Conservation (phyloP, 2,113 vertebrate species). For the Tenrec ecaudatus region DNA sequence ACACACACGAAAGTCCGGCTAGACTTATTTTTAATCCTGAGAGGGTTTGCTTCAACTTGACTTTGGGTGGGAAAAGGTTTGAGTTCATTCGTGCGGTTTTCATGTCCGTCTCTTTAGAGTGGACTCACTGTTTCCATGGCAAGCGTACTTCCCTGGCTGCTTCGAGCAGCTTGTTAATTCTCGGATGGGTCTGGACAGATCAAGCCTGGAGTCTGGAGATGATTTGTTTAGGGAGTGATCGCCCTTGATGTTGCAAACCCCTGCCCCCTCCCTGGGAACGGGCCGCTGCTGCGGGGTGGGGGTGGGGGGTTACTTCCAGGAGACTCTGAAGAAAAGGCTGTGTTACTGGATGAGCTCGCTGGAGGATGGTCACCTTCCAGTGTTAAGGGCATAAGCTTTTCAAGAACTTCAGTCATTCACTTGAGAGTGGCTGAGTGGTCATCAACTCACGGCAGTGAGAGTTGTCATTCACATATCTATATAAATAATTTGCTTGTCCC, state of each 20-base stretch:
- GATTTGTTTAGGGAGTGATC: not conserved
- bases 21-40: not conserved
- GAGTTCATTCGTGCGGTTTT: slow-evolving; percentile 70
- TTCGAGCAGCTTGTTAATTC: slow-evolving; percentile 41
- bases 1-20: not conserved
- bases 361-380: not conserved
- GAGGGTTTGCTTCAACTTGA: slow-evolving; percentile 6
- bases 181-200: slow-evolving; percentile 30
- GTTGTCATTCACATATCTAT: not conserved
- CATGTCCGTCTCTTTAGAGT: slow-evolving; percentile 56
- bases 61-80: slow-evolving; percentile 48
- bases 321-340: not conserved
- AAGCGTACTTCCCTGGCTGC: slow-evolving; percentile 49
- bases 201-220: slow-evolving; percentile 3
- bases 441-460: too few relatives aligned
- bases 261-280: not conserved
- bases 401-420: not conserved
- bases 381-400: not conserved
- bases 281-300: too few relatives aligned
- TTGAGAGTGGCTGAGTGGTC: too few relatives aligned
- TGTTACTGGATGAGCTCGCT: not conserved
- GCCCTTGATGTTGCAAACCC: not conserved
- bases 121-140: slow-evolving; percentile 74
- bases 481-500: not conserved
- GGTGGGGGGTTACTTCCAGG: not conserved